A percentile compares a stretch with the other conserved stretches of the same genome.
These are phyloP conservation scores for Aramus guarauna DNA, from an alignment of 2,113 vertebrate genomes.

Conservation along the genomic window DNA sequence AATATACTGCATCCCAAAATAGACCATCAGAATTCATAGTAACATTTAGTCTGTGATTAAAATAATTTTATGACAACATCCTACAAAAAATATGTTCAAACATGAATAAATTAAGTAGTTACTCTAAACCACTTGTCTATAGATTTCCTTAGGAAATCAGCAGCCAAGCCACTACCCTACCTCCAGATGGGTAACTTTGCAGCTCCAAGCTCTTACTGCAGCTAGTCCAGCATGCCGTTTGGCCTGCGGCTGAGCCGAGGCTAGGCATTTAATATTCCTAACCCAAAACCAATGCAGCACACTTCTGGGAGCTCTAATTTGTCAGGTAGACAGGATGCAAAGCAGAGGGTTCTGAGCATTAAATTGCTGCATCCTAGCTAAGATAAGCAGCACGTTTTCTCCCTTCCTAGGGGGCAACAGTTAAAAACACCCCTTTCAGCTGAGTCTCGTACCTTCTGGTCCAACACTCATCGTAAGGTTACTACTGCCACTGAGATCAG, in stretches of 20 bases:
- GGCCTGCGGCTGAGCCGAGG: not conserved
- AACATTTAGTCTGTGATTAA: not conserved
- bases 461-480: accelerated
- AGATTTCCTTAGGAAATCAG: not conserved
- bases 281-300: not conserved
- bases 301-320: not conserved
- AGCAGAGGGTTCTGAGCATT: not conserved
- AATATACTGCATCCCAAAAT: not conserved
- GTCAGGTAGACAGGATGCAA: not conserved
- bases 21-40: not conserved
- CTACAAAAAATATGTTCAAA: not conserved
- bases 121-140: not conserved
- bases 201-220: not conserved
- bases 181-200: not conserved
- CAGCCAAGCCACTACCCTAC: not conserved
- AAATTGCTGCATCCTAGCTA: not conserved
- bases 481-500: not conserved
- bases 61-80: not conserved
- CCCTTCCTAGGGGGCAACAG: not conserved
- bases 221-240: not conserved
- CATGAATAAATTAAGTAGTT: not conserved
- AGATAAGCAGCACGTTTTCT: not conserved
- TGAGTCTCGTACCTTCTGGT: not conserved
- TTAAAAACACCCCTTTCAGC: not conserved
- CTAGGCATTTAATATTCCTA: not conserved